Evolutionary conservation across 1,140 invertebrate species (phyloP), one percentile per base, ranked within the genome.

Genomic region (Drosophila yakuba): DNA sequence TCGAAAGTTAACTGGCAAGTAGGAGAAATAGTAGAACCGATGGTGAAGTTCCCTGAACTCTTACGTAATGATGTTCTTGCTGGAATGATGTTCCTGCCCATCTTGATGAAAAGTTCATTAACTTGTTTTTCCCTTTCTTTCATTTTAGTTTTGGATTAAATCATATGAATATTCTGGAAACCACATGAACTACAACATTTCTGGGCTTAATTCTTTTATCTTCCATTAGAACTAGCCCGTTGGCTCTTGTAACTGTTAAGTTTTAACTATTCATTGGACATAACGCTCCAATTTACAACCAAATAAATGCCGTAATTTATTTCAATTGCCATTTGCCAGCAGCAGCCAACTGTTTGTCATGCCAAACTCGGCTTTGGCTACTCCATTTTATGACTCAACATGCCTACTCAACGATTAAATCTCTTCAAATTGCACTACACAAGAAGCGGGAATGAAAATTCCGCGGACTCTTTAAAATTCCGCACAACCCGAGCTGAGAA

Each of bases 391-490:
- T 71, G 68, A 72, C 68, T 36, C 52, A 71, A 32, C 38, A 57
- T 23, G 41, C 41, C 67, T 36, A 28, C 35, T 25, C 43, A 17
- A 15, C 28, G 66, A 72, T 72, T 72, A 73, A 88, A 86, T 83
- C 83, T 89, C 12, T 32, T 39, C 36, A 17, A 41, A 76, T 35
- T 75, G 79, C 83, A 84, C 25, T 72, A 35, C 60, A 10, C 43
- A 64, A 52, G 5, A 41, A 12, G 47, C 25, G 35, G 28, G 20
- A 25, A 57, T 57, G 52, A 82, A 74, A 74, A 82, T 60, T 50
- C 47, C 50, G 51, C 25, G 25, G 25, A 52, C 83, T 79, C 68
- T 79, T 86, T 79, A 86, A 86, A 83, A 86, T 83, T 82, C 82
- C 69, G 20, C 60, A 82, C 43, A 77, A 52, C 35, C 62, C 52